phyloP scores from a whole-genome alignment of 2,797 vertebrate genomes.

The Morelia viridis region DNA sequence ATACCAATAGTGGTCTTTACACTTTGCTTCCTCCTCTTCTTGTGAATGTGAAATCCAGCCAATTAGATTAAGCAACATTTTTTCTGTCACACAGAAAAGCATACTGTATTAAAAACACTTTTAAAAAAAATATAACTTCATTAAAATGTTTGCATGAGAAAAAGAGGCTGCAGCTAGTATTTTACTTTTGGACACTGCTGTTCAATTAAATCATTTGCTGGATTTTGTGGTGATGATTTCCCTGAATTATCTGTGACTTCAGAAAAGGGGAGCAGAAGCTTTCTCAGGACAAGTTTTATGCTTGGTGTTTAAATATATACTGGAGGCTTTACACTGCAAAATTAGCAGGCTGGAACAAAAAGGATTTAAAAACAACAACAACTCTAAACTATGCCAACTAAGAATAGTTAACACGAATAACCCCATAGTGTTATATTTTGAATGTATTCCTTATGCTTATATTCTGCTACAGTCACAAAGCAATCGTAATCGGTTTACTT shows the following conservation, averaged over 20 bases:
- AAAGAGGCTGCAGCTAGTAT: not conserved
- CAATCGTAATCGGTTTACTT: too few species aligned
- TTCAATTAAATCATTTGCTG: not conserved
- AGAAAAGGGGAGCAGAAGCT: not conserved
- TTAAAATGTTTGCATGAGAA: not conserved
- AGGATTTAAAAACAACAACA: too few species aligned
- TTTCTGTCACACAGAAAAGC: not conserved
- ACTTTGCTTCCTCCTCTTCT: not conserved
- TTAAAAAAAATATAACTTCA: not conserved
- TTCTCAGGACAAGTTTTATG: not conserved
- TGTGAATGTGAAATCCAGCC: not conserved
- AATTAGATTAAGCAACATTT: not conserved
- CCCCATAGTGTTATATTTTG: too few species aligned
- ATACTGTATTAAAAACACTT: not conserved
- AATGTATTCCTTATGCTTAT: too few species aligned
- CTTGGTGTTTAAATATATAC: too few species aligned
- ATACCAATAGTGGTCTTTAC: not conserved
- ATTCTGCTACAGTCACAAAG: too few species aligned
- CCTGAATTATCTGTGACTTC: not conserved
- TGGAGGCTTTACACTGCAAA: too few species aligned
- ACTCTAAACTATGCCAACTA: too few species aligned
- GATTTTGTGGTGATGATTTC: fast-evolving
- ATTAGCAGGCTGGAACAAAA: too few species aligned
- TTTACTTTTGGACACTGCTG: not conserved
- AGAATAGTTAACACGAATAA: too few species aligned